A percentile compares a stretch with the other conserved stretches of the same genome.
phyloP scores from a whole-genome alignment of 2,797 vertebrate genomes.

The Myotis planiceps region DNA sequence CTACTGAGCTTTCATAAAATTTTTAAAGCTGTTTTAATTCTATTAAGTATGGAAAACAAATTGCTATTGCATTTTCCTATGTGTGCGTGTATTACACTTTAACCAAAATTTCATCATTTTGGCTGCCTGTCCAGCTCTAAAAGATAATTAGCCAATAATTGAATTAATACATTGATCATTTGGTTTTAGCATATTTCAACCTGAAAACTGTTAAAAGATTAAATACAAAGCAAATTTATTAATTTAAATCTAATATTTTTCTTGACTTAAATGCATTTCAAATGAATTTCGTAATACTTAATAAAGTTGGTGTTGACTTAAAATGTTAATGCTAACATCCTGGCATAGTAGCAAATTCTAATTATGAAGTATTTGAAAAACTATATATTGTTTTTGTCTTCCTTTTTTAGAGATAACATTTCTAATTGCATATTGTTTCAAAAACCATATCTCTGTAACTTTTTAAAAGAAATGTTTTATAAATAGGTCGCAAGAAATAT shows the following conservation, averaged over 20 bases:
- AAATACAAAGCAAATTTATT: constrained; percentile 23
- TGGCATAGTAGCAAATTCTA: constrained; percentile 51
- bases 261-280: constrained; percentile 30
- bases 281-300: neutral
- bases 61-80: constrained; percentile 45
- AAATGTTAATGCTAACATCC: constrained; percentile 50
- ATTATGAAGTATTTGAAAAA: constrained; percentile 49
- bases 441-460: constrained; percentile 32
- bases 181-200: constrained; percentile 45
- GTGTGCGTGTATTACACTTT: neutral
- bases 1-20: constrained; percentile 81
- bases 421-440: constrained; percentile 60
- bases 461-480: constrained; percentile 61
- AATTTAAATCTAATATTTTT: constrained; percentile 33
- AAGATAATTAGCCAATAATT: neutral
- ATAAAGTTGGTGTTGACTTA: constrained; percentile 51
- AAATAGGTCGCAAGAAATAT: constrained; percentile 64
- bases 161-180: neutral
- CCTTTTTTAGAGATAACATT: constrained; percentile 34
- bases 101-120: constrained; percentile 39
- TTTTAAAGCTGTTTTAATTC: constrained; percentile 70
- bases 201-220: neutral
- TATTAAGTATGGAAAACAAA: constrained; percentile 54
- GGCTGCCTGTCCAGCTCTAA: neutral
- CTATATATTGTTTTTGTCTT: neutral